phyloP scores from a whole-genome alignment of 2,113 vertebrate genomes.

The Neodontobutis hainanensis region DNA sequence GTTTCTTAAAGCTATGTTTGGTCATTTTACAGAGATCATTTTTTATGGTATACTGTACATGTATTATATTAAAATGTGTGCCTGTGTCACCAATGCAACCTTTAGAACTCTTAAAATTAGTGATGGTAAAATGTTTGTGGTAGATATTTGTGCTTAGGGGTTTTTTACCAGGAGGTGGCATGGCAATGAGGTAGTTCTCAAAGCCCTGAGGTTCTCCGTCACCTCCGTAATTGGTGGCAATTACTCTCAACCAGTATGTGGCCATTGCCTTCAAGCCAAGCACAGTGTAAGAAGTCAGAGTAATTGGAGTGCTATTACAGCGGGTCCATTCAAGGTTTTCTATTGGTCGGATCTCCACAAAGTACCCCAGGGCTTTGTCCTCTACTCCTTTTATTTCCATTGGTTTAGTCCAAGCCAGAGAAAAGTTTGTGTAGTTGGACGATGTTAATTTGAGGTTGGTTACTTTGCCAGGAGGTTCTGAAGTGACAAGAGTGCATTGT shows the following conservation, averaged over 20 bases:
- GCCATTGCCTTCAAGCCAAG: conserved; percentile 81
- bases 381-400: conserved; percentile 67
- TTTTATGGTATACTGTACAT: too few species aligned
- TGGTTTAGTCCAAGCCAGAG: conserved; percentile 85
- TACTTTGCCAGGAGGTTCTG: conserved; percentile 86
- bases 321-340: conserved; percentile 81
- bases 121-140: neutral
- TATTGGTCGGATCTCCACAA: conserved; percentile 83
- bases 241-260: conserved; percentile 83
- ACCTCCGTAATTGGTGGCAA: conserved; percentile 82
- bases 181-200: conserved; percentile 71
- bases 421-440: conserved; percentile 80
- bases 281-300: conserved; percentile 77
- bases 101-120: neutral
- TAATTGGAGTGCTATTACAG: conserved; percentile 77
- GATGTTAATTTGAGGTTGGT: conserved; percentile 82
- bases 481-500: conserved; percentile 27
- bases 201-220: conserved; percentile 77
- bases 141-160: neutral
- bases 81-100: too few species aligned
- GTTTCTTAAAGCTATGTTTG: too few species aligned
- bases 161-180: conserved; percentile 77
- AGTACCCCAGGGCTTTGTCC: conserved; percentile 82
- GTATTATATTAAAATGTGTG: too few species aligned
- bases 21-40: too few species aligned